phyloP scores from a whole-genome alignment of 2,888 invertebrate species.

The Crematogaster levior region DNA sequence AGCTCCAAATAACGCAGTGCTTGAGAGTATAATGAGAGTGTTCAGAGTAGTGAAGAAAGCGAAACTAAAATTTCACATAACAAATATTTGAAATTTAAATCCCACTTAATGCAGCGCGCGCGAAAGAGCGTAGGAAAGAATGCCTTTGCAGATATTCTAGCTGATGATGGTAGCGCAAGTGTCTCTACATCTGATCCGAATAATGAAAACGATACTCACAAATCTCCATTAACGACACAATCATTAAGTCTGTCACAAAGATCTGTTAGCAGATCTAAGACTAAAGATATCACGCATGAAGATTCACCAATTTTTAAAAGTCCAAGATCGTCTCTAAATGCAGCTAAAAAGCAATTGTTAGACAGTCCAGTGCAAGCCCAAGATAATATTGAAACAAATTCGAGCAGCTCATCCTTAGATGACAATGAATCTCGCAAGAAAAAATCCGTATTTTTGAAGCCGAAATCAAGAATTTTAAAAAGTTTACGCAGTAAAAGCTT shows the following conservation, averaged over 20 bases:
- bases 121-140: background rate
- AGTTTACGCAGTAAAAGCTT: background rate
- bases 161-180: background rate
- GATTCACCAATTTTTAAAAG: background rate
- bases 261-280: background rate
- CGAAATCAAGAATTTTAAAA: conserved; percentile 24
- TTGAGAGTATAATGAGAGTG: background rate
- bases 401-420: background rate
- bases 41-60: conserved; percentile 3
- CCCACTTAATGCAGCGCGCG: background rate
- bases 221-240: background rate
- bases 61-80: too few relatives aligned
- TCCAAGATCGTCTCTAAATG: background rate
- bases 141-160: conserved; percentile 33
- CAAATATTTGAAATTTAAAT: conserved; percentile 25
- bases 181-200: background rate
- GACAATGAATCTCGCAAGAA: background rate
- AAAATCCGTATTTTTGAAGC: background rate
- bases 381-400: background rate
- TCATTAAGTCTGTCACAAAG: background rate
- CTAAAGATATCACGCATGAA: background rate
- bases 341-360: background rate
- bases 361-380: background rate
- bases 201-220: background rate
- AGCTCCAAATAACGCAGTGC: conserved; percentile 28